Base-by-base conservation (phyloP, 2,113 vertebrate species). In the Apodemus sylvaticus region DNA sequence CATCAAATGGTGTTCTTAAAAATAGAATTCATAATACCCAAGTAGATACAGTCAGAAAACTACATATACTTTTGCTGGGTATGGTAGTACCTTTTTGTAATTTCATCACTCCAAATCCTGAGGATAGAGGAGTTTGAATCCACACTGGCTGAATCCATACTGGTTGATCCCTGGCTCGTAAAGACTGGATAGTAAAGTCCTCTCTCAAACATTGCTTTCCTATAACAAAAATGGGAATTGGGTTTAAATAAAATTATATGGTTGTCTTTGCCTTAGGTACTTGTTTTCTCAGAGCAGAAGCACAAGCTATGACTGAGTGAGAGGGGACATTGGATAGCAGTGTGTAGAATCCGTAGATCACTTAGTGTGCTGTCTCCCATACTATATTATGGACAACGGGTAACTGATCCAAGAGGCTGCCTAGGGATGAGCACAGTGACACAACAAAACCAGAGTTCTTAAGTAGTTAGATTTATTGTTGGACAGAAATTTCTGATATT, bases 311-410 rank as follows among this genome's bases (percentile, higher is more conserved):
- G 13, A 5, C 83, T 85, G 79, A 42, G 20, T 86, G 68, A 24
- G 22, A 17, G 1, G 19, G 11, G 20, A 60, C n/a, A 68, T 4
- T 62, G 20, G 11, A 45, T 13, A 31, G n/a, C 5, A 79, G 26
- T 8, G 9, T 2, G 36, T 1, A 87, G 34, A 48, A 60, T 5
- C 4, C 3, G 0, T 22, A 1, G 14, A 6, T 51, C 42, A 16
- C 24, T 45, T 22, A 24, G 13, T 58, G 8, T 5, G n/a, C 39
- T 7, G 7, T 19, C 6, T 60, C 24, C 13, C 22, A 22, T 53
- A 45, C 1, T 20, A 86, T 19, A 34, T 2, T 68, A 29, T 29
- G 2, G 26, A 60, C 9, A 77, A 92, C 64, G 76, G 4, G 0
- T 17, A 78, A 36, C 39, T 26, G 9, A 76, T 55, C 70, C 7